These are phyloP conservation scores for Balearica regulorum DNA, from an alignment of 2,797 vertebrate species.

Conservation along the genomic window DNA sequence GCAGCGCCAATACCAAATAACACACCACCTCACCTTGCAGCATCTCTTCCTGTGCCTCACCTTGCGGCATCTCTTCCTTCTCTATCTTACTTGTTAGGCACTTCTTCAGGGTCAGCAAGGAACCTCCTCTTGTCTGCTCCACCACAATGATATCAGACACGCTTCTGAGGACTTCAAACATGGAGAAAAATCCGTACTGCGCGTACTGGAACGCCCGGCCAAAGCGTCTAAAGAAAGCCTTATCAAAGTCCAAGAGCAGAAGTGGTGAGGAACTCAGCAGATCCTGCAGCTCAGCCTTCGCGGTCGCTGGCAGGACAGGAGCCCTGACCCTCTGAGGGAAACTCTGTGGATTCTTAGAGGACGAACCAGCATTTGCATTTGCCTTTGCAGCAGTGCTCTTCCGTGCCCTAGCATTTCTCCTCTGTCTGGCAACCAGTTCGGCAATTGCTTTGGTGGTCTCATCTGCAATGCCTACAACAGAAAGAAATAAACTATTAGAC, in stretches of 20 bases:
- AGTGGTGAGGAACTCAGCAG: conserved; percentile 82
- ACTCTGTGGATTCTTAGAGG: not conserved
- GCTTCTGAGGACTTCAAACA: conserved; percentile 79
- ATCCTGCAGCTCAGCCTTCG: conserved; percentile 83
- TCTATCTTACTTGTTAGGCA: not conserved
- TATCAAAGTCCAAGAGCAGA: conserved; percentile 81
- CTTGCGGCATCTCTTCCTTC: not conserved
- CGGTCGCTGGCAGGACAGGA: conserved; percentile 72
- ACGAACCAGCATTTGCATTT: not conserved
- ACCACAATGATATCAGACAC: conserved; percentile 77
- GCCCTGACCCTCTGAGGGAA: conserved; percentile 70
- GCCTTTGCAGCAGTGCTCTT: not conserved
- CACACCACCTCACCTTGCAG: not conserved
- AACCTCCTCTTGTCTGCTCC: conserved; percentile 80
- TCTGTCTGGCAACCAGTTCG: conserved; percentile 84
- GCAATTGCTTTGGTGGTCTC: conserved; percentile 82
- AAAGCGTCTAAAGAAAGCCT: conserved; percentile 75
- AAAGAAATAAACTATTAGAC: not conserved
- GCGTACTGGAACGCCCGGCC: conserved; percentile 76
- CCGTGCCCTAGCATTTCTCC: conserved; percentile 6
- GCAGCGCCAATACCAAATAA: not conserved
- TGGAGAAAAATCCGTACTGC: conserved; percentile 84
- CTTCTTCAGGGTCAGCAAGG: conserved; percentile 77
- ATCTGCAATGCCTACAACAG: conserved; percentile 78
- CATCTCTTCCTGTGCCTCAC: conserved; percentile 22